phyloP scores from a whole-genome alignment of 1,140 invertebrate genomes.

The Lepidurus packardi region DNA sequence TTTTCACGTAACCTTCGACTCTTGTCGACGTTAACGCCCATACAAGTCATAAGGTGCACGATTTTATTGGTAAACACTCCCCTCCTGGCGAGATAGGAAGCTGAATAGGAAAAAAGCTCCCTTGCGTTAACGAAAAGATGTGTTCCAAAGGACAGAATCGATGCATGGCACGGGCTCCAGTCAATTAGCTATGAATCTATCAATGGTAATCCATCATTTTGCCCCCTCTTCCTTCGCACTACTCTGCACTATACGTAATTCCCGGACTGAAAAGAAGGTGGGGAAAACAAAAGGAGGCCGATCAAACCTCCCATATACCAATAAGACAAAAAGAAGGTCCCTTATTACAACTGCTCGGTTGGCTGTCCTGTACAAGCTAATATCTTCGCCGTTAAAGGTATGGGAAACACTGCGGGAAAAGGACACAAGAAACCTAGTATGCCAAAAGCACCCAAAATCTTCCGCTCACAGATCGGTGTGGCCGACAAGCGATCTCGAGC shows the following conservation, averaged over 20 bases:
- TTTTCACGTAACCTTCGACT: too few relatives aligned
- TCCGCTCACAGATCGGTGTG: neutral
- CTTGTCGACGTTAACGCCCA: too few relatives aligned
- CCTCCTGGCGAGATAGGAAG: neutral
- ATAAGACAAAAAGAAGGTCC: neutral
- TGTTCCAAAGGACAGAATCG: neutral
- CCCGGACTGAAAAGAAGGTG: neutral
- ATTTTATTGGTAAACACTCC: too few relatives aligned
- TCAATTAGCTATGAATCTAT: slow-evolving; percentile 19
- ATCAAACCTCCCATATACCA: neutral
- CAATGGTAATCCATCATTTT: slow-evolving; percentile 15
- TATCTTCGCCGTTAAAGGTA: neutral
- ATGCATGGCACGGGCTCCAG: neutral
- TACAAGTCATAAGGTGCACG: too few relatives aligned
- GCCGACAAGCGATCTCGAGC: neutral
- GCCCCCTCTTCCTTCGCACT: neutral
- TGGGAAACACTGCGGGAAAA: neutral
- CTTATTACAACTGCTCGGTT: neutral
- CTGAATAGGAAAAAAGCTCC: neutral
- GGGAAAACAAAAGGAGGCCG: neutral
- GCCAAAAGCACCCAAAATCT: neutral
- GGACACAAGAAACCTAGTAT: neutral
- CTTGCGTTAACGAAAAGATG: neutral
- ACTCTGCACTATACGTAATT: slow-evolving; percentile 17
- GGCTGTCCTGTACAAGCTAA: neutral